phyloP scores from a whole-genome alignment of 1,140 invertebrate species.

The Ptiloglossa arizonensis region DNA sequence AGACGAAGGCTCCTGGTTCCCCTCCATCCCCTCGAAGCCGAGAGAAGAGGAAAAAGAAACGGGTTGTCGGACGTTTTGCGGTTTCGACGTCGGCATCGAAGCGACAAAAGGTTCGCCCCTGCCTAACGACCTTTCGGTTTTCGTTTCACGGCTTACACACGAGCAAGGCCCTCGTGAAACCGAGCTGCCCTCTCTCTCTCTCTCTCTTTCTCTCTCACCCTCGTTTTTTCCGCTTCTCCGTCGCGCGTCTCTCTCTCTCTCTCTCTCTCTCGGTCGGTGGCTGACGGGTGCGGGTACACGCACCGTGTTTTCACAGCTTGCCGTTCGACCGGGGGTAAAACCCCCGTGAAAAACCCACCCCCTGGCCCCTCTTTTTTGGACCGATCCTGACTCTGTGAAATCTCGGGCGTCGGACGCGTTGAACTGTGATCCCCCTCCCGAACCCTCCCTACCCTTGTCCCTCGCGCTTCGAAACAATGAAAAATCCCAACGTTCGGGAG shows the following conservation, averaged over 20 bases:
- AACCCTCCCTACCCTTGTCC: neutral
- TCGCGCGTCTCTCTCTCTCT: slow-evolving; percentile 16
- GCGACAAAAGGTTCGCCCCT: slow-evolving; percentile 80
- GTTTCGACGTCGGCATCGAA: slow-evolving; percentile 78
- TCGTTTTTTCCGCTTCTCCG: slow-evolving; percentile 8
- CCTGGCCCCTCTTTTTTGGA: slow-evolving; percentile 39
- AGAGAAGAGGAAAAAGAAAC: slow-evolving; percentile 52
- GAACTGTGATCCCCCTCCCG: slow-evolving; percentile 71
- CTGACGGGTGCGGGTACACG: slow-evolving; percentile 50
- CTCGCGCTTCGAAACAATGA: slow-evolving; percentile 8
- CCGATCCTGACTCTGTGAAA: slow-evolving; percentile 63
- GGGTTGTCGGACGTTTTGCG: slow-evolving; percentile 71
- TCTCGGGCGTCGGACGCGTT: slow-evolving; percentile 64
- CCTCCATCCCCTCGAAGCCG: neutral
- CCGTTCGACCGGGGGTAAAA: slow-evolving; percentile 54
- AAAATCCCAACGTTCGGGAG: neutral
- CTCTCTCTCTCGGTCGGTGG: slow-evolving; percentile 49
- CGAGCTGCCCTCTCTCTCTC: slow-evolving; percentile 59
- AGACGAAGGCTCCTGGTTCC: neutral
- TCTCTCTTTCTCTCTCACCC: slow-evolving; percentile 32
- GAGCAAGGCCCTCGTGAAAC: slow-evolving; percentile 75
- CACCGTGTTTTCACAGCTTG: slow-evolving; percentile 80
- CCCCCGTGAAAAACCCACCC: slow-evolving; percentile 57
- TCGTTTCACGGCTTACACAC: slow-evolving; percentile 78
- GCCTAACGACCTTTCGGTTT: slow-evolving; percentile 81